Evolutionary conservation across 2,797 vertebrate genomes (phyloP), one percentile per base, ranked within the genome.

Genomic region (Ctenopoma kingsleyae): DNA sequence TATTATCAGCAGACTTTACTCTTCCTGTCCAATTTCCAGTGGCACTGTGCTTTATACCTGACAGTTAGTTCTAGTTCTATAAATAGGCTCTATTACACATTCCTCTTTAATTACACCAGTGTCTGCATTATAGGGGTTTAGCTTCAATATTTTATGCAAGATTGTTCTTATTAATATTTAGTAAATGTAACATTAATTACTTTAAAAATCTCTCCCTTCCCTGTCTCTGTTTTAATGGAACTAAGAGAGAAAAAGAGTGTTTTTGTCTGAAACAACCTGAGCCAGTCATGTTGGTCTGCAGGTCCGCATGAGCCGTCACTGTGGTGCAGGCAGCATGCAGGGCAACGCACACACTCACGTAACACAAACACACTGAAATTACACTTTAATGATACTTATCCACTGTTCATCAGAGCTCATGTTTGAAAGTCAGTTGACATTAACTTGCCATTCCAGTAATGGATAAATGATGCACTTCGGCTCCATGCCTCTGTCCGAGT

Each of bases 111-210:
- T 97, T 97, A 97, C 95, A 94, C 93, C 92, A 93, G 78, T 79
- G 90, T 97, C 95, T 95, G 94, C 95, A 95, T 97, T 96, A 93
- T 93, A 90, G 95, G 94, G 94, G 94, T 97, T 97, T 97, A 96
- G 95, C 96, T 89, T 93, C 95, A 94, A 96, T 96, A 96, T 98
- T 97, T 97, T 97, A 97, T 97, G 96, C 95, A 96, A 93, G 95
- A 94, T 95, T 94, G 91, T 96, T 96, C 94, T 92, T 96, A 96
- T 98, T 98, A 98, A 98, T 98, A 98, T 98, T 97, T 96, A 97
- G 95, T 92, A 96, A 96, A 95, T 96, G 95, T 96, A 94, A 96
- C 95, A 97, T 98, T 98, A 97, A 98, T 98, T 97, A 98, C 95
- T 95, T 95, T 61, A 69, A 96, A 97, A 97, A 94, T 95, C 93